Evolutionary conservation across 1,140 invertebrate species (phyloP).

Genomic region (Heterodera carotae): DNA sequence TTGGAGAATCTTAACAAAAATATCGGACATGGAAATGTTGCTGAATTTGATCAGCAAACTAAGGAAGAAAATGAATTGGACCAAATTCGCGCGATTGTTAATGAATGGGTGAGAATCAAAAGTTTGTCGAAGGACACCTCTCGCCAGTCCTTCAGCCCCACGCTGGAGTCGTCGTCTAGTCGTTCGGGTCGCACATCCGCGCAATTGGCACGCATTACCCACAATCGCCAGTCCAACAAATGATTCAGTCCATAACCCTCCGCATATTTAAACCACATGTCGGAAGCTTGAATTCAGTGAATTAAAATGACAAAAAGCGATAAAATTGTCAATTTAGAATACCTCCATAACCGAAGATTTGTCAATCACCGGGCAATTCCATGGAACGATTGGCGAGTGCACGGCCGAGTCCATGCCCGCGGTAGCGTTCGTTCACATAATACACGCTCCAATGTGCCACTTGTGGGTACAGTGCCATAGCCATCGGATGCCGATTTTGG

Average conservation of each 20-base stretch:
- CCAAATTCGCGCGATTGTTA: too few species aligned
- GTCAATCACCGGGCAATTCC: neutral
- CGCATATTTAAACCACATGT: conserved; percentile 12
- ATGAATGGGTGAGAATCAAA: too few species aligned
- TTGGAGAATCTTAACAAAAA: too few species aligned
- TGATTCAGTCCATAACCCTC: neutral
- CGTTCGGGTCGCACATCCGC: neutral
- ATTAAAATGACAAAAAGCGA: too few species aligned
- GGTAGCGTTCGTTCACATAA: neutral
- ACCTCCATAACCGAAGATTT: conserved; percentile 4
- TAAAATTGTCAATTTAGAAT: too few species aligned
- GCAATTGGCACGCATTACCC: neutral
- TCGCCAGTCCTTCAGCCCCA: neutral
- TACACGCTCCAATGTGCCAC: conserved; percentile 8
- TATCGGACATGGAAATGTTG: too few species aligned
- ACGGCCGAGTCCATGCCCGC: neutral
- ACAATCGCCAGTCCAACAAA: conserved; percentile 1
- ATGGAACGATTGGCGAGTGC: neutral
- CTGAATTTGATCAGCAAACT: too few species aligned
- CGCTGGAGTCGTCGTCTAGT: neutral
- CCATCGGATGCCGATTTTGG: neutral
- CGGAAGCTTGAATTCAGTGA: neutral
- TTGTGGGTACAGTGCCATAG: neutral
- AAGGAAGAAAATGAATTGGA: too few species aligned
- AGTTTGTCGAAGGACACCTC: neutral